A percentile compares a stretch with the other conserved stretches of the same genome.
Conservation (phyloP, 2,113 vertebrate species). For the Heterochromis multidens region DNA sequence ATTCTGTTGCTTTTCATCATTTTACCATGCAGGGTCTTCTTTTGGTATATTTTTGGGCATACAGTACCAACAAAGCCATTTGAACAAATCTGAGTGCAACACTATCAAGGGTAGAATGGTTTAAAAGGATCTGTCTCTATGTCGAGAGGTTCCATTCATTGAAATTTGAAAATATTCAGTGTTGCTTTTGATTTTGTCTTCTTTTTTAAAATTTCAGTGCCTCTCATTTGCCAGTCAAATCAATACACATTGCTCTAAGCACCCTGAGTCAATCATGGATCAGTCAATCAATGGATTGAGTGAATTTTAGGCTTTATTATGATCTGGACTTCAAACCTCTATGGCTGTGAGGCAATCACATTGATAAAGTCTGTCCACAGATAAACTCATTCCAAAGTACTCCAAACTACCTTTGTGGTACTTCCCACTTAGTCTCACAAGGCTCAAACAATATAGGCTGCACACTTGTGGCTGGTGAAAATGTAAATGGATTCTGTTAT, state of each 20-base stretch:
- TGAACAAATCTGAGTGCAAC: not conserved
- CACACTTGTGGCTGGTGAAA: not conserved
- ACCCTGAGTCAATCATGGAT: not conserved
- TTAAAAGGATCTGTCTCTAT: not conserved
- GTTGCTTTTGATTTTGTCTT: not conserved
- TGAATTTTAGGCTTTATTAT: too few relatives aligned
- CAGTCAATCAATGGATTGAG: too few relatives aligned
- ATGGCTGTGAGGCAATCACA: too few relatives aligned
- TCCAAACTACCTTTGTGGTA: not conserved
- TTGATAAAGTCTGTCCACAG: not conserved
- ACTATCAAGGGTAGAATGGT: not conserved
- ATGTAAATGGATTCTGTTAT: not conserved
- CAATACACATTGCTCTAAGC: not conserved
- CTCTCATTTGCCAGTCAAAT: not conserved
- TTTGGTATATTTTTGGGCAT: not conserved
- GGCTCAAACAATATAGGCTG: not conserved
- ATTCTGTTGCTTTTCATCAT: not conserved
- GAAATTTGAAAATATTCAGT: not conserved
- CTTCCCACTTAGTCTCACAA: not conserved
- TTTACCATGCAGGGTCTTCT: not conserved
- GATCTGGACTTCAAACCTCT: too few relatives aligned
- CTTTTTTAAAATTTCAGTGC: not conserved
- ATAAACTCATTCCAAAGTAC: not conserved
- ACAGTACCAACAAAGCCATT: not conserved
- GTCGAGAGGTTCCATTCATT: not conserved